Conservation (phyloP, 2,797 vertebrate species). For the Sparus aurata region DNA sequence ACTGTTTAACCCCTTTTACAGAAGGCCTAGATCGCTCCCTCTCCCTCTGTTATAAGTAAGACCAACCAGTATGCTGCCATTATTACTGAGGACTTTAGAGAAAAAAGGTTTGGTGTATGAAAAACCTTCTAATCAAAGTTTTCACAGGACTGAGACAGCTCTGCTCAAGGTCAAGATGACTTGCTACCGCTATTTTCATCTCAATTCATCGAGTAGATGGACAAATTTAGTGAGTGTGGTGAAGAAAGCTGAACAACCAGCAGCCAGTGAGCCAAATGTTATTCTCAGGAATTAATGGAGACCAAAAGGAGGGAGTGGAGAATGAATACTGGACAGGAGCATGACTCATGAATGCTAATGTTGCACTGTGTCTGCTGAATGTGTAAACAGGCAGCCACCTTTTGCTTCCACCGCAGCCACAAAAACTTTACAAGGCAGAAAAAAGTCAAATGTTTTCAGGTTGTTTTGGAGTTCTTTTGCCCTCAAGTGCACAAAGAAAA, state of each 20-base stretch:
- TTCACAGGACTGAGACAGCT: background rate
- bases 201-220: background rate
- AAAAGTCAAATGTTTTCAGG: background rate
- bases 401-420: background rate
- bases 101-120: no score
- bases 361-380: conserved; percentile 13
- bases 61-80: no score
- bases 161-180: background rate
- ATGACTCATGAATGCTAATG: conserved; percentile 23
- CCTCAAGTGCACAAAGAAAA: background rate
- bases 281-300: background rate
- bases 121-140: background rate
- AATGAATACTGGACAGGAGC: background rate
- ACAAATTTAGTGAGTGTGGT: background rate
- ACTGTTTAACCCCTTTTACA: background rate
- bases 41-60: no score
- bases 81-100: no score
- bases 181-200: background rate
- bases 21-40: background rate
- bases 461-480: background rate
- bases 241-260: background rate
- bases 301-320: background rate
- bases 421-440: background rate
- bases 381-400: background rate
- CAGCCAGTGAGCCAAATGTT: no score